These are phyloP conservation scores for Leucoptera coffeella DNA, from an alignment of 2,888 invertebrate species.

Conservation along the genomic window DNA sequence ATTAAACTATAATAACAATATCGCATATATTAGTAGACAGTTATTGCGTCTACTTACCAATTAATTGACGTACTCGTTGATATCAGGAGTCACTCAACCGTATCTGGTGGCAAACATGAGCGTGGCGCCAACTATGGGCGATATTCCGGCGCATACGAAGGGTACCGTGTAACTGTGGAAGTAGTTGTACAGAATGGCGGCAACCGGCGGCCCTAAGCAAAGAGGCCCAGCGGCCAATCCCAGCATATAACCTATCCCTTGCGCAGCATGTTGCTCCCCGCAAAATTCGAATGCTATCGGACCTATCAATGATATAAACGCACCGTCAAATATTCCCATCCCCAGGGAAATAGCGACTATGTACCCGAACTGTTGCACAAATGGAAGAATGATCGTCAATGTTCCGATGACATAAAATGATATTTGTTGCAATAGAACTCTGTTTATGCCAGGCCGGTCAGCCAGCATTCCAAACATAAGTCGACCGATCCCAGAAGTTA, in stretches of 20 bases:
- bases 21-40: too few relatives aligned
- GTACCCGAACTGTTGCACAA: slow-evolving; percentile 57
- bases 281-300: slow-evolving; percentile 90
- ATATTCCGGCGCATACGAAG: slow-evolving; percentile 77
- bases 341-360: slow-evolving; percentile 66
- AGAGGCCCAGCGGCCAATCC: slow-evolving; percentile 82
- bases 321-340: slow-evolving; percentile 90
- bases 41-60: too few relatives aligned
- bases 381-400: slow-evolving; percentile 69
- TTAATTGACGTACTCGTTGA: too few relatives aligned
- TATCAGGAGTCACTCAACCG: too few relatives aligned
- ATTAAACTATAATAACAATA: too few relatives aligned
- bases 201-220: slow-evolving; percentile 81
- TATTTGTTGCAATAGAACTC: slow-evolving; percentile 81
- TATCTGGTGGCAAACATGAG: too few relatives aligned
- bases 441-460: slow-evolving; percentile 71
- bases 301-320: slow-evolving; percentile 85
- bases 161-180: slow-evolving; percentile 66
- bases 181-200: slow-evolving; percentile 61
- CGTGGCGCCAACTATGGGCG: slow-evolving; percentile 75
- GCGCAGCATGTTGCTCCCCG: slow-evolving; percentile 74
- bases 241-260: slow-evolving; percentile 86
- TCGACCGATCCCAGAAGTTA: slow-evolving; percentile 79
- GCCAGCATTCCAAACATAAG: slow-evolving; percentile 80
- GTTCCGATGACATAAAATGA: slow-evolving; percentile 74